A percentile compares a stretch with the other conserved stretches of the same genome.
phyloP scores from a whole-genome alignment of 2,888 invertebrate species.

The Heliothis peltigera region DNA sequence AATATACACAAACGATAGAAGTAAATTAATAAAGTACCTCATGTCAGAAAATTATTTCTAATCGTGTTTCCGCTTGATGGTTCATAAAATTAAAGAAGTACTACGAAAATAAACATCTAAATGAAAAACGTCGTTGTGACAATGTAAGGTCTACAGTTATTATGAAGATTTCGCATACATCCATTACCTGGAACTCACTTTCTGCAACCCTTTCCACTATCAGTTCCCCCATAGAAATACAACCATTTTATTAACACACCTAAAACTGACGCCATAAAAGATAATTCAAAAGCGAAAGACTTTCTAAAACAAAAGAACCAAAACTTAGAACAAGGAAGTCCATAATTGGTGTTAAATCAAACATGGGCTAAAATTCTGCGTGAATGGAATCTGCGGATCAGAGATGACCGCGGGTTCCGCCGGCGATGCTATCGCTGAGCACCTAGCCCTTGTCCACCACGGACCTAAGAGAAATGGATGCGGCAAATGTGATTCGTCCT shows the following conservation, averaged over 20 bases:
- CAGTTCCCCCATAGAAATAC: slow-evolving; percentile 10
- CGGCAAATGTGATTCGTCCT: slow-evolving; percentile 34
- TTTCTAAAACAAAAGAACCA: slow-evolving; percentile 57
- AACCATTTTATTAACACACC: slow-evolving; percentile 37
- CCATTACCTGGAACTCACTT: slow-evolving; percentile 15
- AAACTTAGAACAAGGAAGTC: slow-evolving; percentile 84
- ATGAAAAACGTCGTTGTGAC: background rate
- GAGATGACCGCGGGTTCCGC: slow-evolving; percentile 87
- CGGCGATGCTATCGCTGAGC: slow-evolving; percentile 85
- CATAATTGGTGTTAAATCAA: slow-evolving; percentile 90
- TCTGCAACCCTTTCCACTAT: slow-evolving; percentile 3
- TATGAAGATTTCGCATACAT: slow-evolving; percentile 2
- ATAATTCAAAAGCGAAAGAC: slow-evolving; percentile 50
- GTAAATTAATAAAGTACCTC: too few relatives aligned
- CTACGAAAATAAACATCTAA: background rate
- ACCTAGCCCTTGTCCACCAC: slow-evolving; percentile 78
- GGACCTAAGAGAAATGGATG: slow-evolving; percentile 49
- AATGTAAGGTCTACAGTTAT: slow-evolving; percentile 6
- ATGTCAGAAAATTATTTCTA: too few relatives aligned
- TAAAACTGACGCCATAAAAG: slow-evolving; percentile 38
- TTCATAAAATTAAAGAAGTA: background rate
- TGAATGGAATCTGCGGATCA: slow-evolving; percentile 88
- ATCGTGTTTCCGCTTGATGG: too few relatives aligned
- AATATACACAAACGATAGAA: too few relatives aligned
- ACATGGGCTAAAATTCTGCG: slow-evolving; percentile 87